Evolutionary conservation across 2,797 vertebrate genomes (phyloP).

Genomic region (Moxostoma hubbsi): DNA sequence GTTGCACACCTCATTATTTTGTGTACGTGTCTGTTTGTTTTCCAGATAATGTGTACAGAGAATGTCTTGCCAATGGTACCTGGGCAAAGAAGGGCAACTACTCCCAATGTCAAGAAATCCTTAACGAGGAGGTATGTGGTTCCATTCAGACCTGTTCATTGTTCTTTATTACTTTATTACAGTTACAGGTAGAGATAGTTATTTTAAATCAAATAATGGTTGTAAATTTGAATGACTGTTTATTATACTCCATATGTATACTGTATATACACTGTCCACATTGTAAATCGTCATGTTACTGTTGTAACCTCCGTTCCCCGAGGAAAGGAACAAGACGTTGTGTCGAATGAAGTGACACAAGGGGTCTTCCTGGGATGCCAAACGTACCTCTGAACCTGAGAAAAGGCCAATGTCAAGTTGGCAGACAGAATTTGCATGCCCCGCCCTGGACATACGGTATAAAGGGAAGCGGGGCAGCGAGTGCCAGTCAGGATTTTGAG

Average conservation of each 20-base stretch:
- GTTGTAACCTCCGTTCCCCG: no score
- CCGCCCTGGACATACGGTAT: no score
- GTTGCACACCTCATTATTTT: background rate
- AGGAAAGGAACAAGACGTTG: no score
- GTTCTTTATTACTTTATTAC: conserved; percentile 39
- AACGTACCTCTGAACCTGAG: no score
- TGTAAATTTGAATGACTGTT: conserved; percentile 87
- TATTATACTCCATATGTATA: background rate
- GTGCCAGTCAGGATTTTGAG: no score
- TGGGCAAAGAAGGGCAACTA: conserved; percentile 92
- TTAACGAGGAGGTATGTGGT: conserved; percentile 83
- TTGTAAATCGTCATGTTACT: no score
- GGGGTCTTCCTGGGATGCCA: no score
- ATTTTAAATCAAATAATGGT: conserved; percentile 63
- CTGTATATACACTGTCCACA: no score
- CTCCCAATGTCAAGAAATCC: conserved; percentile 91
- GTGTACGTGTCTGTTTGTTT: conserved; percentile 16
- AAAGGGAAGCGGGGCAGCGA: no score
- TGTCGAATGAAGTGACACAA: no score
- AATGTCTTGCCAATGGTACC: conserved; percentile 87
- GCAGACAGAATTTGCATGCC: no score
- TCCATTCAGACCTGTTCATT: conserved; percentile 60
- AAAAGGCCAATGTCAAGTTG: no score
- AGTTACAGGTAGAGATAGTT: conserved; percentile 44
- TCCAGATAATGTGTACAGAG: conserved; percentile 88